Evolutionary conservation across 2,797 vertebrate genomes (phyloP).

Genomic region (Cyclura pinguis): DNA sequence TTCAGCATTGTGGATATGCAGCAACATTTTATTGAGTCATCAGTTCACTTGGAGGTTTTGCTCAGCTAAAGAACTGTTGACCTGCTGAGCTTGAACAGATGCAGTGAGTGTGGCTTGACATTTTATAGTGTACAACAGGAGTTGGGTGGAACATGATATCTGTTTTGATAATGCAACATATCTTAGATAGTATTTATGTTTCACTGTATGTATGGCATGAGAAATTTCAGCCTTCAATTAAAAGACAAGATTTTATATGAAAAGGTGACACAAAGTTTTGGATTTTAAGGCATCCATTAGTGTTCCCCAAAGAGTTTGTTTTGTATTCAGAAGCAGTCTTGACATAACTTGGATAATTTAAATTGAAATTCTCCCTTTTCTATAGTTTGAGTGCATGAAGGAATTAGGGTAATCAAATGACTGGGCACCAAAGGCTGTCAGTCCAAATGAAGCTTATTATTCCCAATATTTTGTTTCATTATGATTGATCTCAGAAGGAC

Average conservation of each 20-base stretch:
- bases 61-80: slow-evolving; percentile 14
- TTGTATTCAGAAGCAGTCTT: not conserved
- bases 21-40: slow-evolving; percentile 18
- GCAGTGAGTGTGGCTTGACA: slow-evolving; percentile 19
- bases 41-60: slow-evolving; percentile 24
- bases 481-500: not conserved
- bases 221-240: not conserved
- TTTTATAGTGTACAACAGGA: not conserved
- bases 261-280: not conserved
- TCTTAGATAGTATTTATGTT: not conserved
- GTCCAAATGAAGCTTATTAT: not conserved
- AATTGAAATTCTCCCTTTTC: not conserved
- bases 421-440: not conserved
- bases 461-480: not conserved
- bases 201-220: not conserved
- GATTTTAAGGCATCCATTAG: not conserved
- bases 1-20: not conserved
- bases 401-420: not conserved
- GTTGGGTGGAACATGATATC: not conserved
- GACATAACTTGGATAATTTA: not conserved
- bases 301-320: no score
- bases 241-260: not conserved
- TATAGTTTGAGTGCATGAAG: not conserved
- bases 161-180: not conserved
- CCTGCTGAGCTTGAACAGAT: slow-evolving; percentile 2